phyloP scores from a whole-genome alignment of 2,797 vertebrate species.

The Arnoldichthys spilopterus region DNA sequence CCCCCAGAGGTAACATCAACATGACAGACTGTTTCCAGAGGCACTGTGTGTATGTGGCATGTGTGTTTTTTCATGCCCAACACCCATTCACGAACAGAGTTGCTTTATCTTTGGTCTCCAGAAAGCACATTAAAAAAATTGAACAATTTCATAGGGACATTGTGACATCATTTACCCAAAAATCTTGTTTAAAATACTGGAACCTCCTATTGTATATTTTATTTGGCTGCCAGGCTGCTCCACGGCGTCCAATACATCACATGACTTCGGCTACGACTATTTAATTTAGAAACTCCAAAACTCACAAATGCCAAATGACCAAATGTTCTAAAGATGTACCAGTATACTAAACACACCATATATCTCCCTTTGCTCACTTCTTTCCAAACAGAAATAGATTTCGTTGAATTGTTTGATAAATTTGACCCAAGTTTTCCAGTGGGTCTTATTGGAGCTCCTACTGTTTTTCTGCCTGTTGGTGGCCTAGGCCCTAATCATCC shows the following conservation, averaged over 20 bases:
- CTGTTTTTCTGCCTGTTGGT: constrained; percentile 99
- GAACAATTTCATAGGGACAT: constrained; percentile 69
- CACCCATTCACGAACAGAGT: constrained; percentile 58
- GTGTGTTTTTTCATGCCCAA: constrained; percentile 51
- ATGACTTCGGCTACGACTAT: constrained; percentile 90
- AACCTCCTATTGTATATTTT: constrained; percentile 92
- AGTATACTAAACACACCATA: constrained; percentile 92
- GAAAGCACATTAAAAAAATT: constrained; percentile 69
- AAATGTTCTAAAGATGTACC: constrained; percentile 91
- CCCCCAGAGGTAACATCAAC: constrained; percentile 57
- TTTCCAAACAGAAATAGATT: constrained; percentile 98
- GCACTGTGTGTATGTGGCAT: constrained; percentile 53
- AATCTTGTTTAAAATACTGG: constrained; percentile 92
- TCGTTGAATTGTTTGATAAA: constrained; percentile 92
- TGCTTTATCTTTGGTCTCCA: constrained; percentile 62
- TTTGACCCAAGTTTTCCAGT: constrained; percentile 96
- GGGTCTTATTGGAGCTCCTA: constrained; percentile 95
- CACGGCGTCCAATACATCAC: constrained; percentile 88
- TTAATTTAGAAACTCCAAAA: constrained; percentile 98
- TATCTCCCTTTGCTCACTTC: constrained; percentile 82
- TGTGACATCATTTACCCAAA: constrained; percentile 95
- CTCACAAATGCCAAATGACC: constrained; percentile 93
- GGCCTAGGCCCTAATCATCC: constrained; percentile 97
- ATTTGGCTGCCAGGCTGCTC: constrained; percentile 87
- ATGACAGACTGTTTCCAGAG: constrained; percentile 61